Evolutionary conservation across 1,140 invertebrate genomes (phyloP).

Genomic region (Lamellibrachia luymesi): DNA sequence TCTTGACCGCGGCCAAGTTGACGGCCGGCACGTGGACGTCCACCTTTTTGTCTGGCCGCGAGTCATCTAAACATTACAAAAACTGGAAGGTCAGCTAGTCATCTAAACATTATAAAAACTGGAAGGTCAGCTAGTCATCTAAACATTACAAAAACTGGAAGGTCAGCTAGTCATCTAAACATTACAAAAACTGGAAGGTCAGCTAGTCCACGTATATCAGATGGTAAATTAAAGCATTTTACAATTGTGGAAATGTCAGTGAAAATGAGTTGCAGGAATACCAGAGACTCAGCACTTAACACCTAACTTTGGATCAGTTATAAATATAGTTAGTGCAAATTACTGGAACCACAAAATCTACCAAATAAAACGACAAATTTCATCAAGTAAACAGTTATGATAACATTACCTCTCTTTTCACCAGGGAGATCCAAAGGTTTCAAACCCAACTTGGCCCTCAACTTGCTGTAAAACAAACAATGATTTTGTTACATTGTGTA

Average conservation of each 20-base stretch:
- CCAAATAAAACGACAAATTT: not conserved
- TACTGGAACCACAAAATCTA: not conserved
- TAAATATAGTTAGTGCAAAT: not conserved
- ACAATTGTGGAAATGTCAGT: not conserved
- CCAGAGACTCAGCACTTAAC: not conserved
- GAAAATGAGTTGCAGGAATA: not conserved
- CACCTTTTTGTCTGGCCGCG: slow-evolving; percentile 53
- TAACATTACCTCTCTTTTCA: not conserved
- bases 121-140: not conserved
- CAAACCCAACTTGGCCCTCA: slow-evolving; percentile 88
- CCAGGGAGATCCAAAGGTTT: slow-evolving; percentile 78
- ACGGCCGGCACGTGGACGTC: slow-evolving; percentile 89
- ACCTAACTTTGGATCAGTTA: not conserved
- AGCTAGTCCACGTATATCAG: not conserved
- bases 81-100: not conserved
- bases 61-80: not conserved
- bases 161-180: too few relatives aligned
- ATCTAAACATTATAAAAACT: too few relatives aligned
- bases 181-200: not conserved
- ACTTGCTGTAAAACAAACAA: slow-evolving; percentile 59
- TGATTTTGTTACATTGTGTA: not conserved
- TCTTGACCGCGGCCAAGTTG: slow-evolving; percentile 74
- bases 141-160: not conserved
- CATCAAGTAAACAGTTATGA: not conserved
- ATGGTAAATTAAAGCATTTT: not conserved